phyloP scores from a whole-genome alignment of 2,113 vertebrate genomes.

The Parus major region DNA sequence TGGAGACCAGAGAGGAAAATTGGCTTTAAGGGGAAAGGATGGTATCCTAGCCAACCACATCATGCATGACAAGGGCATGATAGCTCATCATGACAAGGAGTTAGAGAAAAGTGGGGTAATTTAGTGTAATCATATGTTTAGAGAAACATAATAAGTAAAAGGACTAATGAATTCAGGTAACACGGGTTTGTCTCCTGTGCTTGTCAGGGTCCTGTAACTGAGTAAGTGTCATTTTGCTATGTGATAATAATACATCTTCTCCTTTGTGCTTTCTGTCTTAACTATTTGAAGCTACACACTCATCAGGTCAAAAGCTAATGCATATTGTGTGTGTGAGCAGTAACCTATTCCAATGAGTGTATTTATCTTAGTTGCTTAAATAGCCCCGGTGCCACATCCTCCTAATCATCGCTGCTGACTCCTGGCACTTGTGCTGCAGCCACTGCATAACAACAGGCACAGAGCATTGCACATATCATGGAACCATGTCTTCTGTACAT shows the following conservation, averaged over 20 bases:
- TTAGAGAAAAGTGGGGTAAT: not conserved
- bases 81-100: not conserved
- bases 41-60: not conserved
- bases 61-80: not conserved
- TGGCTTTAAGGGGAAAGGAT: not conserved
- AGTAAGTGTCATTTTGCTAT: not conserved
- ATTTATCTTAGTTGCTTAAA: conserved; percentile 32
- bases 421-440: not conserved
- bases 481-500: not conserved
- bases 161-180: not conserved
- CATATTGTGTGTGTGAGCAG: not conserved
- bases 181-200: not conserved
- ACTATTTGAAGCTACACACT: not conserved
- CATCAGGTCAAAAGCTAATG: conserved; percentile 50
- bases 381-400: not conserved
- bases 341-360: not conserved
- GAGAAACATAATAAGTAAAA: not conserved
- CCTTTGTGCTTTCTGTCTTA: not conserved
- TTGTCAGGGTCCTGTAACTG: not conserved
- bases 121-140: conserved; percentile 3
- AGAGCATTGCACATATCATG: not conserved
- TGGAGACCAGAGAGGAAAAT: not conserved
- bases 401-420: not conserved
- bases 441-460: not conserved
- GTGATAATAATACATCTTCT: not conserved